Conservation (phyloP, 2,113 vertebrate species). For the Crotophaga sulcirostris region DNA sequence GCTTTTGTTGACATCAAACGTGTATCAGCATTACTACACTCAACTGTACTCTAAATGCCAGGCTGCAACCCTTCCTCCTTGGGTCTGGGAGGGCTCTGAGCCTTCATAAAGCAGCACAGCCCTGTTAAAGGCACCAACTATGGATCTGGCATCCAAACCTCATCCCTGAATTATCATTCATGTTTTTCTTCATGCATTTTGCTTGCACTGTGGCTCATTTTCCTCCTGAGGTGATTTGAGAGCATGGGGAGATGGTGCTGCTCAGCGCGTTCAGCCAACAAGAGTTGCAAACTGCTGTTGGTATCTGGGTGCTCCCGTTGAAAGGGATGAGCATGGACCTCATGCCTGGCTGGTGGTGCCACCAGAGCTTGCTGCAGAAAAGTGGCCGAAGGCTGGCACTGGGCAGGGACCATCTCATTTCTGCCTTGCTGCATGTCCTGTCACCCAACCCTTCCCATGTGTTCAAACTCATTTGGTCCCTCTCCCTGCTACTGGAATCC, state of each 20-base stretch:
- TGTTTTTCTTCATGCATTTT: neutral
- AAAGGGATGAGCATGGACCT: neutral
- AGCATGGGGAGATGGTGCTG: neutral
- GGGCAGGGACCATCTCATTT: neutral
- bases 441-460: neutral
- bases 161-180: neutral
- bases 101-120: neutral
- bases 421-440: neutral
- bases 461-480: neutral
- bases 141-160: neutral
- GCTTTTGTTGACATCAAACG: neutral
- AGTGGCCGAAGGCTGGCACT: neutral
- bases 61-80: neutral
- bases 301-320: neutral
- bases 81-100: neutral
- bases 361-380: fast-evolving
- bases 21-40: neutral
- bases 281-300: neutral
- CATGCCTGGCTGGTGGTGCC: neutral
- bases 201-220: neutral
- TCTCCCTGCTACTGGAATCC: neutral
- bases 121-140: neutral
- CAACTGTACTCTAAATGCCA: neutral
- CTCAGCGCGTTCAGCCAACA: neutral
- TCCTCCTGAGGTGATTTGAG: neutral